Percentiles rank a stretch among this genome's conserved stretches.
Conservation (phyloP, 37 sponge, comb jelly and placozoan species). For the Spongilla lacustris region DNA sequence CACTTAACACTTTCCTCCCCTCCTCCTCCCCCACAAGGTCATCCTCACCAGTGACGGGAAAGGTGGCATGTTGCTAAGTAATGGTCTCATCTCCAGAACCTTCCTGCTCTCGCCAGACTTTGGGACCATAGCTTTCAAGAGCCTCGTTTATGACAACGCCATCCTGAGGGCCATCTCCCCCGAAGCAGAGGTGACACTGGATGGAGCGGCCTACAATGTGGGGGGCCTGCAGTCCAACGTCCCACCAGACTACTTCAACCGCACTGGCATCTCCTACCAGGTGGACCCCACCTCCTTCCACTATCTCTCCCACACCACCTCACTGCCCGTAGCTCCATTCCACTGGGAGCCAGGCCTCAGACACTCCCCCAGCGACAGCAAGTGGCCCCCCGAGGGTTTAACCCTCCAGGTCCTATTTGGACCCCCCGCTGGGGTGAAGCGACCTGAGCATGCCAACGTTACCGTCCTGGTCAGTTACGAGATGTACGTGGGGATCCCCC, state of each 20-base stretch:
- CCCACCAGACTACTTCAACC: conserved; percentile 49
- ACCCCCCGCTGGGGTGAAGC: conserved; percentile 22
- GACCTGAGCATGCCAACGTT: conserved; percentile 26
- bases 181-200: conserved; percentile 46
- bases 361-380: conserved; percentile 27
- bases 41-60: background rate
- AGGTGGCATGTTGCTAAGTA: conserved; percentile 19
- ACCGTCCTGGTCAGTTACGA: conserved; percentile 53
- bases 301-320: conserved; percentile 9
- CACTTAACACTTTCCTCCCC: too few species aligned
- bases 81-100: conserved; percentile 37
- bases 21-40: too few species aligned
- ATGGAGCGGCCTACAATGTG: conserved; percentile 33
- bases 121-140: conserved; percentile 45
- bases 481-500: conserved; percentile 62
- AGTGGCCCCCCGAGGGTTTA: conserved; percentile 64
- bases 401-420: conserved; percentile 30
- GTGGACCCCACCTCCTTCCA: conserved; percentile 28
- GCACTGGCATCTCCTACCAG: background rate
- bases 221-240: conserved; percentile 30
- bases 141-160: background rate
- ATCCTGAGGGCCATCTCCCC: conserved; percentile 28
- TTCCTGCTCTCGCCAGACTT: conserved; percentile 45
- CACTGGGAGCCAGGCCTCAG: conserved; percentile 65
- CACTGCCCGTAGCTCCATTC: conserved; percentile 42